phyloP scores from a whole-genome alignment of 2,113 vertebrate genomes.

The Bungarus multicinctus region DNA sequence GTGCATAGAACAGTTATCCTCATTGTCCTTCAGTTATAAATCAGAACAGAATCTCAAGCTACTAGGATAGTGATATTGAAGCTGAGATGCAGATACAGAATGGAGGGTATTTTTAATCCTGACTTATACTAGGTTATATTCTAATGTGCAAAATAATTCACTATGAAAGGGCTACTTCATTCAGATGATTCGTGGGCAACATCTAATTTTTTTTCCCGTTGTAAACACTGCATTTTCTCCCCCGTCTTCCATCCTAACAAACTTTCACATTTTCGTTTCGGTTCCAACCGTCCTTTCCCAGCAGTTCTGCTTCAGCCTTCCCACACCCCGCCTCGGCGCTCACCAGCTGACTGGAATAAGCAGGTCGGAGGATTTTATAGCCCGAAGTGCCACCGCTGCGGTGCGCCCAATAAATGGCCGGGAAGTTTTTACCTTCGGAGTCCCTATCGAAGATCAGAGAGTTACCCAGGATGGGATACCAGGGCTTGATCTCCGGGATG shows the following conservation, averaged over 20 bases:
- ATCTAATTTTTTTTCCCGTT: not conserved
- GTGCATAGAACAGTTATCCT: not conserved
- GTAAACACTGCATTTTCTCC: not conserved
- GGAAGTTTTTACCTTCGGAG: conserved; percentile 70
- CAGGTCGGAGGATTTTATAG: not conserved
- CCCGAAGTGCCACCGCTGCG: not conserved
- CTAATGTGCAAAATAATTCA: not conserved
- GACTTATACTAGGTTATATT: not conserved
- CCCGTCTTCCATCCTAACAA: not conserved
- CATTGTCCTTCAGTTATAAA: not conserved
- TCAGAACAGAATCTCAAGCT: too few relatives aligned
- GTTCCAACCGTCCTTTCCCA: not conserved
- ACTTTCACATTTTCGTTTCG: not conserved
- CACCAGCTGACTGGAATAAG: not conserved
- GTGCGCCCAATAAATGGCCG: not conserved
- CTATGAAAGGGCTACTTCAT: not conserved
- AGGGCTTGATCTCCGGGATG: conserved; percentile 66
- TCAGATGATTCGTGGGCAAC: not conserved
- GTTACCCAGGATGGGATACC: conserved; percentile 82
- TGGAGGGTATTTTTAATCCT: not conserved
- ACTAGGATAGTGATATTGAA: too few relatives aligned
- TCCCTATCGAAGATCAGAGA: conserved; percentile 65
- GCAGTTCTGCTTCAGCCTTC: not conserved
- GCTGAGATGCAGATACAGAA: not conserved
- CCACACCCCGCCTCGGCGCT: too few relatives aligned